These are phyloP conservation scores for Troides oblongomaculatus DNA, from an alignment of 2,888 invertebrate species.

Conservation along the genomic window DNA sequence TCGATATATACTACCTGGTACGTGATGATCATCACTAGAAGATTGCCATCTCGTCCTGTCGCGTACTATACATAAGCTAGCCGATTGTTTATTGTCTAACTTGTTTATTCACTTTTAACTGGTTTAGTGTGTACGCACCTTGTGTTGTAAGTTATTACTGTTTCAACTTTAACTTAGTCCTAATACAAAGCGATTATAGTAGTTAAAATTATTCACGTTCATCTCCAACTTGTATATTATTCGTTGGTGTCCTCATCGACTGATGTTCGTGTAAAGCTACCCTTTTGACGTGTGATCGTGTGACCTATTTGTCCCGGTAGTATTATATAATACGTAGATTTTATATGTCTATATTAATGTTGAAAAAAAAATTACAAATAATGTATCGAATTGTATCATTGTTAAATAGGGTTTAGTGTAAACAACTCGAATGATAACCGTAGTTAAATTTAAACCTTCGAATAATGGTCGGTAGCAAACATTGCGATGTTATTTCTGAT, in stretches of 20 bases:
- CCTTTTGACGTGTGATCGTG: slow-evolving; percentile 16
- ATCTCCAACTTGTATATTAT: neutral
- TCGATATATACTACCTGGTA: no score
- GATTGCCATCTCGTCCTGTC: no score
- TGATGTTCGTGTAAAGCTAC: slow-evolving; percentile 10
- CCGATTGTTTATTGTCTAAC: no score
- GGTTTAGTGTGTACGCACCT: no score
- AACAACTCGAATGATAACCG: slow-evolving; percentile 5
- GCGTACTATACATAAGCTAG: no score
- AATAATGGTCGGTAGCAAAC: neutral
- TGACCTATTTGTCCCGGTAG: slow-evolving; percentile 39
- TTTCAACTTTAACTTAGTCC: neutral
- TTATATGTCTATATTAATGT: slow-evolving; percentile 41
- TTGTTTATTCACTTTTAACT: no score
- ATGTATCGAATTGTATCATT: slow-evolving; percentile 25
- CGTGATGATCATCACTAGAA: no score
- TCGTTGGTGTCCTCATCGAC: slow-evolving; percentile 12
- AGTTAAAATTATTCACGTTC: neutral
- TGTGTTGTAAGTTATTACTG: neutral
- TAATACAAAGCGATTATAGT: slow-evolving; percentile 9
- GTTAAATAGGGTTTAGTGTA: slow-evolving; percentile 19
- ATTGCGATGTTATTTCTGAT: neutral
- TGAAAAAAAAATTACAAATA: slow-evolving; percentile 6
- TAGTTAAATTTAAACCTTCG: neutral
- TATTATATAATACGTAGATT: slow-evolving; percentile 41